Conservation (phyloP, 2,797 vertebrate genomes). For the Tympanoctomys barrerae region DNA sequence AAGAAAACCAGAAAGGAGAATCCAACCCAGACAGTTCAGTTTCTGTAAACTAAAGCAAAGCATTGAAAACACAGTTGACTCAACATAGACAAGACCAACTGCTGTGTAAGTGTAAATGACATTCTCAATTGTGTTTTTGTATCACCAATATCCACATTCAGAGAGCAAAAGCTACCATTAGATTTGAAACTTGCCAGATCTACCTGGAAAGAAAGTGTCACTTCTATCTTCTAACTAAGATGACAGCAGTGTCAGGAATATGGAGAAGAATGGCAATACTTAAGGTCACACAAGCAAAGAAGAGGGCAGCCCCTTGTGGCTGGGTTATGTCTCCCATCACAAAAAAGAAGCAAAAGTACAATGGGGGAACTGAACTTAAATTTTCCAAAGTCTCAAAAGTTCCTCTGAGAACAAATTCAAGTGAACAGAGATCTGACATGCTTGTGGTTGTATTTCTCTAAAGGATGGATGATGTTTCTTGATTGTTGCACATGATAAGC, state of each 20-base stretch:
- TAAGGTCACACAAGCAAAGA: constrained; percentile 26
- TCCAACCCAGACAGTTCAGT: neutral
- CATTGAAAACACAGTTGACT: neutral
- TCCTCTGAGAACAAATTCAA: neutral
- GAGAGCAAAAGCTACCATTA: neutral
- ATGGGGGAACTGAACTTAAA: neutral
- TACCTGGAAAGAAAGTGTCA: constrained; percentile 30
- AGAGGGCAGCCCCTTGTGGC: neutral
- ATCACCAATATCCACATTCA: neutral
- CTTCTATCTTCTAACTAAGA: neutral
- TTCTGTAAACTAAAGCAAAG: constrained; percentile 32
- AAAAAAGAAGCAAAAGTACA: constrained; percentile 17
- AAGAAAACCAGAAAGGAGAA: constrained; percentile 52
- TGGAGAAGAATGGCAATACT: neutral
- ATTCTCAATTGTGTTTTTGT: constrained; percentile 40
- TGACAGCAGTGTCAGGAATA: constrained; percentile 26
- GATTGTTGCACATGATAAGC: constrained; percentile 30
- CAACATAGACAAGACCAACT: neutral
- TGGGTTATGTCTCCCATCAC: constrained; percentile 18
- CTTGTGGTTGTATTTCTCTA: constrained; percentile 9
- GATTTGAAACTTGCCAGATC: neutral
- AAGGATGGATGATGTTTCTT: constrained; percentile 14
- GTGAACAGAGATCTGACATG: neutral
- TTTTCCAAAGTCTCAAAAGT: constrained; percentile 56
- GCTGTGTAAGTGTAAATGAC: neutral